phyloP scores from a whole-genome alignment of 2,888 invertebrate genomes.

The Pelosia muscerda region DNA sequence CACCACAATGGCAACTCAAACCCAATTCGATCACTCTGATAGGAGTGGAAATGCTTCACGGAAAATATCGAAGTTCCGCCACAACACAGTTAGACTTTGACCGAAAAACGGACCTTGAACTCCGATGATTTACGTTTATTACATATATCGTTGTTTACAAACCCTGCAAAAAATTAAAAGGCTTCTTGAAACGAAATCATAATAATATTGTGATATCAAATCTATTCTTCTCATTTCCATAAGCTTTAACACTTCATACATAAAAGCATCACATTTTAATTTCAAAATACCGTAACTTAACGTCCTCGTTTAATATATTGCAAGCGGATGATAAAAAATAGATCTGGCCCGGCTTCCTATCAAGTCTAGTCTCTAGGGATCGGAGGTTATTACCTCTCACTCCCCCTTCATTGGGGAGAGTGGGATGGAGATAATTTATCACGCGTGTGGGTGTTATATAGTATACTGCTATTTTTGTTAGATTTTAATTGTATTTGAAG shows the following conservation, averaged over 20 bases:
- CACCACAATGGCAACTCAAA: too few species aligned
- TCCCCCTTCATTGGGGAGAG: conserved; percentile 15
- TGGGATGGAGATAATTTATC: conserved; percentile 38
- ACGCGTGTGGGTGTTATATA: conserved; percentile 31
- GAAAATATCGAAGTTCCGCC: too few species aligned
- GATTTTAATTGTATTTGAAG: conserved; percentile 33
- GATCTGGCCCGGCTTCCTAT: conserved; percentile 34
- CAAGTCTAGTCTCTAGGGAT: conserved; percentile 39
- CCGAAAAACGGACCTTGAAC: too few species aligned
- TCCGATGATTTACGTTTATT: too few species aligned
- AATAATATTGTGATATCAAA: background rate
- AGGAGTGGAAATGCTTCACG: too few species aligned
- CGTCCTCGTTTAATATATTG: conserved; percentile 20
- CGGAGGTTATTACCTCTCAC: conserved; percentile 32
- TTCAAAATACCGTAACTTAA: conserved; percentile 23
- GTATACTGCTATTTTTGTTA: conserved; percentile 34
- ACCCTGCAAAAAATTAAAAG: too few species aligned
- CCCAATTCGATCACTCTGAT: too few species aligned
- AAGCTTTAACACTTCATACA: background rate
- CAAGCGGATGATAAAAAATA: conserved; percentile 38
- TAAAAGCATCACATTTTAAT: conserved; percentile 19
- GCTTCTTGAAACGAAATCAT: too few species aligned
- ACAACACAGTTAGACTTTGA: too few species aligned
- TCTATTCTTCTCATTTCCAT: background rate
- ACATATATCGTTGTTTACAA: too few species aligned